A percentile compares a stretch with the other conserved stretches of the same genome.
These are phyloP conservation scores for Pangasianodon hypophthalmus DNA, from an alignment of 2,113 vertebrate genomes.

Conservation along the genomic window DNA sequence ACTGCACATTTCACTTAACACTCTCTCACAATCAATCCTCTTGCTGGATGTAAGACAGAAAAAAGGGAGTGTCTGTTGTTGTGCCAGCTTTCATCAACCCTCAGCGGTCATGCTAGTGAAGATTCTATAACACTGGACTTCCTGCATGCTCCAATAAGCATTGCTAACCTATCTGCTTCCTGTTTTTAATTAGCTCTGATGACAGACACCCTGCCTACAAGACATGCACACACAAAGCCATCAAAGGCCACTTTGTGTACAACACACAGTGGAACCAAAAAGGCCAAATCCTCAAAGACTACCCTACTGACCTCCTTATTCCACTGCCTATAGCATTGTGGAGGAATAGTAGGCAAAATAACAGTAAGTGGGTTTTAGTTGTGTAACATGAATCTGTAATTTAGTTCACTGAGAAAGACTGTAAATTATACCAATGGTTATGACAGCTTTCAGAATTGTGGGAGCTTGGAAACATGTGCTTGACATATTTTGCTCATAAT, in stretches of 20 bases:
- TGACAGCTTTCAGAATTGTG: neutral
- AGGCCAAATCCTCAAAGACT: slow-evolving; percentile 41
- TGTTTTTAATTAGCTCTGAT: slow-evolving; percentile 57
- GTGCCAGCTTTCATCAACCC: slow-evolving; percentile 41
- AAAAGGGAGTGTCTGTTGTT: slow-evolving; percentile 36
- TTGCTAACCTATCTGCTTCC: slow-evolving; percentile 58
- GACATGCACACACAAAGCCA: slow-evolving; percentile 49
- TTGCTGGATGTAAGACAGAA: slow-evolving; percentile 9
- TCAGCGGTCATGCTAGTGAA: slow-evolving; percentile 35
- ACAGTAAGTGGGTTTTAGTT: neutral
- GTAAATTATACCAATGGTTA: slow-evolving; percentile 8
- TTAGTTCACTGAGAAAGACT: slow-evolving; percentile 1
- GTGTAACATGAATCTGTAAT: neutral
- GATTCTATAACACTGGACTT: slow-evolving; percentile 38
- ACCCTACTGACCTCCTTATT: slow-evolving; percentile 32
- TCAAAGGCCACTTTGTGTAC: slow-evolving; percentile 58
- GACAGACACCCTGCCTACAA: slow-evolving; percentile 47
- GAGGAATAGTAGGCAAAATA: slow-evolving; percentile 8
- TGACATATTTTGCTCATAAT: slow-evolving; percentile 13
- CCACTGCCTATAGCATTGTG: neutral
- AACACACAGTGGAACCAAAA: slow-evolving; percentile 34
- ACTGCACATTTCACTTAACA: slow-evolving; percentile 1
- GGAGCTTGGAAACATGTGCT: slow-evolving; percentile 20
- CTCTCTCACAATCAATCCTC: neutral
- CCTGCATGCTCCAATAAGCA: slow-evolving; percentile 54